phyloP scores from a whole-genome alignment of 2,113 vertebrate genomes.

The Serinus canaria region DNA sequence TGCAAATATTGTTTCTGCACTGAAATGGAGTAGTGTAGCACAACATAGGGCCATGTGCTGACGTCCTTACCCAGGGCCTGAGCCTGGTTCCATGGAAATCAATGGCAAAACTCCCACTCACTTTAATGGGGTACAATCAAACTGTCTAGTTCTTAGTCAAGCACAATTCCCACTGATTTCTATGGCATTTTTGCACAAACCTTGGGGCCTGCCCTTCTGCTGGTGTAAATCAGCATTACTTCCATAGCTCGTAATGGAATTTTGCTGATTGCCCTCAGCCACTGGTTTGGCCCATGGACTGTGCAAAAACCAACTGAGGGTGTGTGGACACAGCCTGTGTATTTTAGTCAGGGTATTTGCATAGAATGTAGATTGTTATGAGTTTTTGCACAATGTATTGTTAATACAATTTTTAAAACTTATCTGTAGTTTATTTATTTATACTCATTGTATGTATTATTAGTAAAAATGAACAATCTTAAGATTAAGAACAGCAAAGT shows the following conservation, averaged over 20 bases:
- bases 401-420: conserved; percentile 76
- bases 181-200: conserved; percentile 21
- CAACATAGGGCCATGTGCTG: conserved; percentile 52
- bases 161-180: conserved; percentile 52
- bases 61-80: conserved; percentile 16
- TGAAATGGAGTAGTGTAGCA: conserved; percentile 78
- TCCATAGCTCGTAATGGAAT: not conserved
- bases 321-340: conserved; percentile 61
- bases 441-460: conserved; percentile 72
- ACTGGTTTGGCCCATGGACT: not conserved
- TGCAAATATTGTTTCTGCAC: conserved; percentile 72
- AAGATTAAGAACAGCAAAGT: conserved; percentile 42
- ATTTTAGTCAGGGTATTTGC: conserved; percentile 84
- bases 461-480: conserved; percentile 68
- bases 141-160: conserved; percentile 54
- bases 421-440: conserved; percentile 80
- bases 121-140: conserved; percentile 47
- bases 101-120: conserved; percentile 27
- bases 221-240: not conserved
- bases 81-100: conserved; percentile 46
- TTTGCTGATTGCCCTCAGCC: not conserved
- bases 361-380: conserved; percentile 79
- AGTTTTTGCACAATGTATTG: conserved; percentile 77
- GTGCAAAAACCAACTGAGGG: conserved; percentile 49
- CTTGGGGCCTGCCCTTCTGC: not conserved